These are phyloP conservation scores for Lithophane ornitopus DNA, from an alignment of 2,888 invertebrate genomes.

Conservation along the genomic window DNA sequence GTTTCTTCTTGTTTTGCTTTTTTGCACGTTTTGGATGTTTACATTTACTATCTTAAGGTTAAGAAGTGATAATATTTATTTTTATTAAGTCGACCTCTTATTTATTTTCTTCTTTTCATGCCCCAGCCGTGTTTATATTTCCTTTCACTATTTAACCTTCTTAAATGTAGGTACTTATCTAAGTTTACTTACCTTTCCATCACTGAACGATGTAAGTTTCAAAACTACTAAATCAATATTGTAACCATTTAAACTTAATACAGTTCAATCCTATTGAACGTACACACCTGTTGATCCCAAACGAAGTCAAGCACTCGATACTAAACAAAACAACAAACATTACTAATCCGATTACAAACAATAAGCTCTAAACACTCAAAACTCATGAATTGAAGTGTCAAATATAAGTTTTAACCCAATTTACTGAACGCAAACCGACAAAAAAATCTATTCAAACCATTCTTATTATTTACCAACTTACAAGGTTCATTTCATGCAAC, in stretches of 20 bases:
- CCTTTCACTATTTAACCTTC: not conserved
- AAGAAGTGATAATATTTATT: not conserved
- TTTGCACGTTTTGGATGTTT: not conserved
- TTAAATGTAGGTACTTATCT: not conserved
- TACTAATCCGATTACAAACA: conserved; percentile 83
- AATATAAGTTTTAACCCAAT: conserved; percentile 86
- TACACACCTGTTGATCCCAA: conserved; percentile 63
- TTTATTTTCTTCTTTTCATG: not conserved
- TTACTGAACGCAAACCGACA: conserved; percentile 73
- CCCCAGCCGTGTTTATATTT: not conserved
- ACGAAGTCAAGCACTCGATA: conserved; percentile 60
- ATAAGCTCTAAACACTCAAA: conserved; percentile 79
- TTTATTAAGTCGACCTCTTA: not conserved
- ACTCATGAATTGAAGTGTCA: conserved; percentile 78
- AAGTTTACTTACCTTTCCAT: not conserved
- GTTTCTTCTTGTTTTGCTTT: not conserved
- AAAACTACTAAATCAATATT: conserved; percentile 40
- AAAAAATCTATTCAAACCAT: conserved; percentile 71
- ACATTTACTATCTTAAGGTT: not conserved
- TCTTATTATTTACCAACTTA: conserved; percentile 51
- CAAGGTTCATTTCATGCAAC: not conserved
- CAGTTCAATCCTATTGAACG: conserved; percentile 30
- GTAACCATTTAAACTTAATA: conserved; percentile 41
- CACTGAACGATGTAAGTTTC: not conserved
- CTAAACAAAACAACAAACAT: conserved; percentile 80